Evolutionary conservation across 2,888 invertebrate genomes (phyloP), one percentile per base, ranked within the genome.

Genomic region (Pantelozetes paolii): DNA sequence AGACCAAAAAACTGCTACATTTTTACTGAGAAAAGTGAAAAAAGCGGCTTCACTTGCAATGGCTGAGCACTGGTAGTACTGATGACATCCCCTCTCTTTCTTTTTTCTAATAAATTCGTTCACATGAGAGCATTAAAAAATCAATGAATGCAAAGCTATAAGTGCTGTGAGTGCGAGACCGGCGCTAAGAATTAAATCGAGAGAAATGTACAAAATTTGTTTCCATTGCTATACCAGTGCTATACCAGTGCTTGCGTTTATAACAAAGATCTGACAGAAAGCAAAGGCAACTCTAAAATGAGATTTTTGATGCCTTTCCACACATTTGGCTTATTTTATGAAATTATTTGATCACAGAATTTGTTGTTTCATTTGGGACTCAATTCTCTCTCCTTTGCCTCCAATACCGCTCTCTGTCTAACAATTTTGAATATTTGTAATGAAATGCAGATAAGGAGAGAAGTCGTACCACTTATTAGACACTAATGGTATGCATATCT

Each of bases 171-270:
- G 36, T 8, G 36, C 5, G 30, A 69, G 30, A 69, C 42, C 45
- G 36, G 26, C 36, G 26, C 36, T 64, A 42, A 69, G 69, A 69
- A 69, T 69, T 69, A 69, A 69, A 69, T 69, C 69, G 69, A 69
- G 69, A 69, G 69, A 69, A 69, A 69, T 40, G 45, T 26, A 69
- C 40, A 69, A 36, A 69, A 59, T 28, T 59, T 59, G 59, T 59
- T n/a, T 5, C 13, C 3, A 20, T 13, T 20, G 30, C 3, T 20
- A 59, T 11, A 9, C 11, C 59, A 50, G n/a, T n/a, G 9, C 30
- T 59, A 23, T 23, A 59, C 11, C 59, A 28, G 23, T 59, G 28
- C 20, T 28, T 8, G 30, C 11, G 28, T 23, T 18, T 15, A 59
- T 13, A 28, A 59, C 59, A 30, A 15, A 32, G 30, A 59, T 59